These are phyloP conservation scores for Hycleus phaleratus DNA, from an alignment of 1,140 invertebrate species.

Conservation along the genomic window DNA sequence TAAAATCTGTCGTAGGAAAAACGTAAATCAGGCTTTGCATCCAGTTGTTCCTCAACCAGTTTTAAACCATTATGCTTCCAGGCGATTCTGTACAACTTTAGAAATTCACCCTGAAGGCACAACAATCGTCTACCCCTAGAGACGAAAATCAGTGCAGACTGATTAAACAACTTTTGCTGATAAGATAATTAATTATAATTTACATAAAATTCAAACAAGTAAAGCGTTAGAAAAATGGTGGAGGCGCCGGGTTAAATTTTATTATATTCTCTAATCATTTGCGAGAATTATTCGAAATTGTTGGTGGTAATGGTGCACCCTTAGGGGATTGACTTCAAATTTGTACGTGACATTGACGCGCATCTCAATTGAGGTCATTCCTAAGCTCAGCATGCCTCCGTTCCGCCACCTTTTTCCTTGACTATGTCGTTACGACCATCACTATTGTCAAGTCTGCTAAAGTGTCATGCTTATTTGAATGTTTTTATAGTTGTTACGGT, in stretches of 20 bases:
- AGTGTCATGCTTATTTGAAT: constrained; percentile 22
- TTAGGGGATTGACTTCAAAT: constrained; percentile 11
- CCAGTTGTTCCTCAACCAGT: constrained; percentile 28
- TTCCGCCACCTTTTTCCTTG: constrained; percentile 9
- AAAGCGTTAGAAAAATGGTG: background rate
- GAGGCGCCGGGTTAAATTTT: background rate
- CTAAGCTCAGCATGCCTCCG: constrained; percentile 20
- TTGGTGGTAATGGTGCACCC: background rate
- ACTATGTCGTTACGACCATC: constrained; percentile 5
- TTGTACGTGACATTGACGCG: constrained; percentile 18
- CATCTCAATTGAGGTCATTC: constrained; percentile 20
- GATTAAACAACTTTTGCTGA: too few relatives aligned
- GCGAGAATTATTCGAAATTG: too few relatives aligned
- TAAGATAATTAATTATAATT: too few relatives aligned
- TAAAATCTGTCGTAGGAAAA: constrained; percentile 45
- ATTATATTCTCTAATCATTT: too few relatives aligned
- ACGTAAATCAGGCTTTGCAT: constrained; percentile 44
- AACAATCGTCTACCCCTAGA: too few relatives aligned
- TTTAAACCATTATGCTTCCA: too few relatives aligned
- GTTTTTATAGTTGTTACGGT: constrained; percentile 14
- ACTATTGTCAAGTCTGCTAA: constrained; percentile 16
- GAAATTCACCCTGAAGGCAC: too few relatives aligned
- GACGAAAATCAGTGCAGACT: too few relatives aligned
- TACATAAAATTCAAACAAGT: background rate
- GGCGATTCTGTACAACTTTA: too few relatives aligned